phyloP scores from a whole-genome alignment of 37 sponge, comb jelly and placozoan species.

The Eunapius fragilis region DNA sequence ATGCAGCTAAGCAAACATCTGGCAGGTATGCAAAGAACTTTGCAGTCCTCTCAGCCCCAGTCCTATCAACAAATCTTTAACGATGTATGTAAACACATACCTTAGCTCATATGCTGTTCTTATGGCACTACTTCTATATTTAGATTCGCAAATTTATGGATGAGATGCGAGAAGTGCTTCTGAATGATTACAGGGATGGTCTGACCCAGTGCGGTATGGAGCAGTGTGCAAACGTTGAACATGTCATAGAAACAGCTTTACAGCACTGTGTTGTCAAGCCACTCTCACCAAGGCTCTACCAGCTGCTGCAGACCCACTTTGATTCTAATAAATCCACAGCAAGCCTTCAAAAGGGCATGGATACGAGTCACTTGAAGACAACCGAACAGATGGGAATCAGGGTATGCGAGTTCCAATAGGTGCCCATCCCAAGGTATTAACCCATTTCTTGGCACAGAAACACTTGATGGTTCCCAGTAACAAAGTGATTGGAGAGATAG shows the following conservation, averaged over 20 bases:
- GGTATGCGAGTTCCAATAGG: slow-evolving; percentile 10
- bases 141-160: slow-evolving; percentile 68
- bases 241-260: slow-evolving; percentile 60
- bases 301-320: slow-evolving; percentile 32
- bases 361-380: slow-evolving; percentile 32
- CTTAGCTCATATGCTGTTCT: neutral
- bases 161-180: slow-evolving; percentile 51
- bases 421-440: neutral
- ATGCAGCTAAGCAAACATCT: slow-evolving; percentile 24
- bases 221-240: slow-evolving; percentile 59
- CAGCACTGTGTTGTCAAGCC: slow-evolving; percentile 54
- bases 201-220: slow-evolving; percentile 58
- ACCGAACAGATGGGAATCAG: slow-evolving; percentile 76
- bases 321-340: slow-evolving; percentile 15
- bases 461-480: slow-evolving; percentile 69
- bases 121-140: neutral
- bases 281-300: slow-evolving; percentile 41
- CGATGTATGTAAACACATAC: slow-evolving; percentile 22
- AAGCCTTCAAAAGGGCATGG: slow-evolving; percentile 44
- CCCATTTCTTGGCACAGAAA: slow-evolving; percentile 28
- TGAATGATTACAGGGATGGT: slow-evolving; percentile 40
- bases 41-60: slow-evolving; percentile 9
- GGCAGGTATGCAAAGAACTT: neutral
- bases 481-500: slow-evolving; percentile 61
- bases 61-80: slow-evolving; percentile 53